Evolutionary conservation across 2,888 invertebrate species (phyloP).

Genomic region (Diplolepis rosae): DNA sequence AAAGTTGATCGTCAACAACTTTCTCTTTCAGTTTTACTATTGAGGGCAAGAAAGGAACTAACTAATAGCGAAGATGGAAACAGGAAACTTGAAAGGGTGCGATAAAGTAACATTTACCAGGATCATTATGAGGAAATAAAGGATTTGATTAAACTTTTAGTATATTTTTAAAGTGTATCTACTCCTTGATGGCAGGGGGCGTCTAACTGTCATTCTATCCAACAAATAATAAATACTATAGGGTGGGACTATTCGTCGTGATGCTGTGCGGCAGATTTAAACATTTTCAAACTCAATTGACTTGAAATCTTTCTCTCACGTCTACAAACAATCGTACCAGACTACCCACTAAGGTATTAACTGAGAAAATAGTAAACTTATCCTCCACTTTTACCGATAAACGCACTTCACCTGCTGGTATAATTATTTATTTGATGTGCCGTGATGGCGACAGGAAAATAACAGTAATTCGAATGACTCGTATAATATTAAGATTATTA

Average conservation of each 20-base stretch:
- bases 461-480: slow-evolving; percentile 12
- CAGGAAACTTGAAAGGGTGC: not conserved
- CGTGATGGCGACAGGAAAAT: not conserved
- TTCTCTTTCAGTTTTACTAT: not conserved
- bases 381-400: not conserved
- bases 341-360: slow-evolving; percentile 3
- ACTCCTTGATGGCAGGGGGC: slow-evolving; percentile 6
- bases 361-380: not conserved
- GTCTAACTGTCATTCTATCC: not conserved
- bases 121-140: too few species aligned
- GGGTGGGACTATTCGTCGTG: slow-evolving; percentile 3
- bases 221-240: slow-evolving; percentile 25
- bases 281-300: slow-evolving; percentile 28
- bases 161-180: too few species aligned
- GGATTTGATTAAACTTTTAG: too few species aligned
- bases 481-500: not conserved
- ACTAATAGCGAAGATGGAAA: not conserved
- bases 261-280: slow-evolving; percentile 35
- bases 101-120: not conserved
- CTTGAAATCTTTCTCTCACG: slow-evolving; percentile 11
- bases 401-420: slow-evolving; percentile 1
- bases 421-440: not conserved
- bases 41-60: not conserved
- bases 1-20: not conserved
- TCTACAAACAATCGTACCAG: not conserved